Conservation (phyloP, 2,888 invertebrate species). For the Chloroclysta siterata region DNA sequence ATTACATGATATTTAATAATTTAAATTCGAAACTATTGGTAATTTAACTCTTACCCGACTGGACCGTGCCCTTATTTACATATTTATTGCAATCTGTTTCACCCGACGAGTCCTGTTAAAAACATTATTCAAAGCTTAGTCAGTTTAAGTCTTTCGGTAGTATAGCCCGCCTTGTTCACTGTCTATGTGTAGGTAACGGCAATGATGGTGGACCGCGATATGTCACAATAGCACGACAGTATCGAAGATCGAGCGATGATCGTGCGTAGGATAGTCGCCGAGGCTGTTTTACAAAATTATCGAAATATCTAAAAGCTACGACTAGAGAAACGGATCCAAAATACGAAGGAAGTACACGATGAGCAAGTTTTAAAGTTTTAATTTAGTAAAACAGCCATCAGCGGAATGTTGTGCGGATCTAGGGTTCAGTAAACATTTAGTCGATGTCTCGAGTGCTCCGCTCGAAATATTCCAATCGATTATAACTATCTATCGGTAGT, state of each 20-base stretch:
- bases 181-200: conserved; percentile 59
- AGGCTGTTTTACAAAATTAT: conserved; percentile 74
- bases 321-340: conserved; percentile 78
- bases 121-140: conserved; percentile 41
- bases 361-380: conserved; percentile 72
- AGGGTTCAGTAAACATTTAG: conserved; percentile 73
- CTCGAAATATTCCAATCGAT: conserved; percentile 65
- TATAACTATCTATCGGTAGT: conserved; percentile 40
- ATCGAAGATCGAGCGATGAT: conserved; percentile 54
- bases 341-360: conserved; percentile 75
- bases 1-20: conserved; percentile 77
- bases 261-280: conserved; percentile 55
- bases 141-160: conserved; percentile 28
- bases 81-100: conserved; percentile 80
- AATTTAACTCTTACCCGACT: conserved; percentile 69
- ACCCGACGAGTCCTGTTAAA: conserved; percentile 56
- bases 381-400: conserved; percentile 74
- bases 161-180: conserved; percentile 70
- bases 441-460: conserved; percentile 79
- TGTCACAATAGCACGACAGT: conserved; percentile 5
- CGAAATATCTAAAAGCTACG: conserved; percentile 65
- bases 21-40: conserved; percentile 82
- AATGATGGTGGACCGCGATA: conserved; percentile 51
- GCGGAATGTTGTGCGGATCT: conserved; percentile 42
- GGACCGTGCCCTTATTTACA: conserved; percentile 78